These are phyloP conservation scores for Paramormyrops kingsleyae DNA, from an alignment of 2,113 vertebrate genomes.

Conservation along the genomic window DNA sequence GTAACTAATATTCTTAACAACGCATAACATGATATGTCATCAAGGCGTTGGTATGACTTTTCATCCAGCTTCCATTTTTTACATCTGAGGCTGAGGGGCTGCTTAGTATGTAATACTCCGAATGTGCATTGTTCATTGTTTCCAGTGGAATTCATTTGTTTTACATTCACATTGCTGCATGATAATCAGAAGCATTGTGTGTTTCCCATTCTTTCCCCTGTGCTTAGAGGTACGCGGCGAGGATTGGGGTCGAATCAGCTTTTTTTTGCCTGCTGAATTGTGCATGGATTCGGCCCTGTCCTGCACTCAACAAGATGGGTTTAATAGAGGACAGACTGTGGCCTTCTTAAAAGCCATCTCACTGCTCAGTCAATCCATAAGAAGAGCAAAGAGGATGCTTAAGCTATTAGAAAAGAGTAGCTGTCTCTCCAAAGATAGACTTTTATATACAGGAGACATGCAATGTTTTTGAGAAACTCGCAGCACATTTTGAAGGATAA, in stretches of 20 bases:
- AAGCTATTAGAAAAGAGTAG: not conserved
- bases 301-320: not conserved
- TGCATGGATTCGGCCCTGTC: not conserved
- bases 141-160: conserved; percentile 18
- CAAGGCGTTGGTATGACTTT: not conserved
- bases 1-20: not conserved
- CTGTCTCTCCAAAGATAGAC: not conserved
- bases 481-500: not conserved
- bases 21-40: not conserved
- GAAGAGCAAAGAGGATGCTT: not conserved
- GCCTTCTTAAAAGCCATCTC: not conserved
- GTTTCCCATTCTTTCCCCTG: not conserved
- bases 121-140: conserved; percentile 13
- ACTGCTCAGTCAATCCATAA: not conserved
- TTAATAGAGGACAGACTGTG: not conserved
- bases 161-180: not conserved
- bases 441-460: not conserved
- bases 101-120: not conserved
- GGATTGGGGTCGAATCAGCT: not conserved
- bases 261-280: not conserved
- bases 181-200: not conserved
- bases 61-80: not conserved
- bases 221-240: not conserved
- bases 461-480: not conserved
- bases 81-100: not conserved